Evolutionary conservation across 2,797 vertebrate genomes (phyloP), one percentile per base, ranked within the genome.

Genomic region (Thripadectes ignobilis): DNA sequence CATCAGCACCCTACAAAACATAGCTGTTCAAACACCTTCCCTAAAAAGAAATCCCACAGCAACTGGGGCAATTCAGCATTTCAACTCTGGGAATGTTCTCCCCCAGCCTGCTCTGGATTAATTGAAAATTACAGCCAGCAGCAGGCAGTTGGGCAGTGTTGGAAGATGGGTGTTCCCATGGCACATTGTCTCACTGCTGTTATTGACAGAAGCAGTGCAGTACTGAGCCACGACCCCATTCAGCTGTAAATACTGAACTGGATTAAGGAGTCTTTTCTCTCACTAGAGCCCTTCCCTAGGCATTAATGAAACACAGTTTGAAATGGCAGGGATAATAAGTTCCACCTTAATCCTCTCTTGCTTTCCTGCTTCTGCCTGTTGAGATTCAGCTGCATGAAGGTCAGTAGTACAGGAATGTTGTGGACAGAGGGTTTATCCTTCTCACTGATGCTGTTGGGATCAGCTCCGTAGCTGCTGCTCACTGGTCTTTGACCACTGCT

Each of bases 211-310:
- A 72, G 49, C 61, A 73, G 85, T 51, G 21, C 45, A 43, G 30
- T 45, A 38, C 69, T 65, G 38, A 69, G 17, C 87, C 72, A 65
- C 34, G 63, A 32, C 71, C 23, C 54, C 30, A 76, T 91, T 86
- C 73, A 86, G 27, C 30, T 86, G 24, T 88, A 74, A 93, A 90
- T 74, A 62, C 62, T 65, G 57, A 80, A 87, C 72, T 93, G 63
- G 63, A 93, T 92, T 92, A 89, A 78, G 58, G 18, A 62, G 74
- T 34, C 62, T 81, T 91, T 76, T 71, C n/a, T 82, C 66, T 84
- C 49, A 24, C 77, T 85, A 48, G 92, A 85, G 57, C 62, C 38
- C 45, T 79, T 82, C 65, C 61, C 61, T 61, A n/a, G 72, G 39
- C 38, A 58, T 87, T 92, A 85, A 87, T 48, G 66, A 46, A 87